phyloP scores from a whole-genome alignment of 2,888 invertebrate genomes.

The Amaurobius ferox region DNA sequence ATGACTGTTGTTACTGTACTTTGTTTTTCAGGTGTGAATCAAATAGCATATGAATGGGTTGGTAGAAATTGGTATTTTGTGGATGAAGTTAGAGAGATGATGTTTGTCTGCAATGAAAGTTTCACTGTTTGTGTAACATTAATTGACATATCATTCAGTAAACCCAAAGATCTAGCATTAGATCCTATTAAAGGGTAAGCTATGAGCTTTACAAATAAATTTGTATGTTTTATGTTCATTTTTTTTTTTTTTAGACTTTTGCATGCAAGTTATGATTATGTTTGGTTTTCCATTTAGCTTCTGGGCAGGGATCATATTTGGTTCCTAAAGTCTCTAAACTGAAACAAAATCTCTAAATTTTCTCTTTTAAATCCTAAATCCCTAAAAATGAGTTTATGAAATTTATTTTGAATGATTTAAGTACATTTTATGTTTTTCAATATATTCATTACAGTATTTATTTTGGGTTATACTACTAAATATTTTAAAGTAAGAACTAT shows the following conservation, averaged over 20 bases:
- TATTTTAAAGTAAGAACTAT: too few relatives aligned
- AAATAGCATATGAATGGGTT: conserved; percentile 89
- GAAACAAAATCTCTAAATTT: too few relatives aligned
- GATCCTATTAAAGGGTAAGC: conserved; percentile 86
- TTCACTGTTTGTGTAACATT: conserved; percentile 84
- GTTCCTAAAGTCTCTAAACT: too few relatives aligned
- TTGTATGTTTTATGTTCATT: neutral
- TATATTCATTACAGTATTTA: too few relatives aligned
- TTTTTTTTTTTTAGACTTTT: neutral
- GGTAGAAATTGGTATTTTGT: conserved; percentile 91
- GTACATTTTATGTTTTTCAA: too few relatives aligned
- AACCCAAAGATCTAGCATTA: conserved; percentile 86
- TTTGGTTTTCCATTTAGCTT: neutral
- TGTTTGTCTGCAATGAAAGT: conserved; percentile 84
- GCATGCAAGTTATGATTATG: neutral
- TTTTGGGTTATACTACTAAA: too few relatives aligned
- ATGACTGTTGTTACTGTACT: too few relatives aligned
- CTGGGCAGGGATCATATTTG: too few relatives aligned
- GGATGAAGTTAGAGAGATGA: conserved; percentile 83
- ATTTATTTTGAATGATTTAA: too few relatives aligned
- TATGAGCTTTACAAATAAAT: neutral
- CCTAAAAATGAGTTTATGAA: too few relatives aligned
- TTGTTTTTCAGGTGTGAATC: conserved; percentile 82
- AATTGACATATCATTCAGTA: conserved; percentile 83
- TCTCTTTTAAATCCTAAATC: too few relatives aligned